Percentiles rank a stretch among this genome's conserved stretches.
Conservation (phyloP, 35 echinoderm and acorn worm species). For the Chiridota heheva region DNA sequence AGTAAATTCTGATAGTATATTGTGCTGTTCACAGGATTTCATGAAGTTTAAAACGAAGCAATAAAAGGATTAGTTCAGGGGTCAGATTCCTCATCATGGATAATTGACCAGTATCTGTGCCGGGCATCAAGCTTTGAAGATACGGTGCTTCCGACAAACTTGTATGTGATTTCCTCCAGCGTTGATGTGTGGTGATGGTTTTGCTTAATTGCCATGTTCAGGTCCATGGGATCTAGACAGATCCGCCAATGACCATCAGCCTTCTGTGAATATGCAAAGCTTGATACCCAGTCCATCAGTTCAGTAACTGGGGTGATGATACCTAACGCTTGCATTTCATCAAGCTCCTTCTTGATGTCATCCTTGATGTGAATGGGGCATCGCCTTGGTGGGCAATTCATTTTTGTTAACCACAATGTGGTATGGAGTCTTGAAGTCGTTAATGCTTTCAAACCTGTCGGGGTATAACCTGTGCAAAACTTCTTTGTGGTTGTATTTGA, state of each 20-base stretch:
- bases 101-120: constrained; percentile 26
- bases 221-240: constrained; percentile 56
- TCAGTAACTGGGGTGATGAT: constrained; percentile 55
- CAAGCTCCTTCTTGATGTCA: constrained; percentile 48
- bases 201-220: constrained; percentile 46
- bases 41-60: background rate
- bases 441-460: constrained; percentile 25
- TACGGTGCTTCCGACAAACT: background rate
- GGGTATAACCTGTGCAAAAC: background rate
- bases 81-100: constrained; percentile 22
- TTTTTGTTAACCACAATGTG: constrained; percentile 5
- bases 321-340: constrained; percentile 35
- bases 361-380: constrained; percentile 44
- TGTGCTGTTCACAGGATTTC: no score
- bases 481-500: background rate
- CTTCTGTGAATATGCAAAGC: background rate
- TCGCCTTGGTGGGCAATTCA: constrained; percentile 17
- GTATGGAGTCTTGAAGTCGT: constrained; percentile 1
- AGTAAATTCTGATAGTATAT: no score
- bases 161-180: constrained; percentile 48
- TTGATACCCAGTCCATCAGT: constrained; percentile 50
- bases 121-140: constrained; percentile 46
- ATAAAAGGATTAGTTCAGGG: background rate
- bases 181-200: constrained; percentile 41
- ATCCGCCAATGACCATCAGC: constrained; percentile 38